Conservation (phyloP, 2,888 invertebrate species). For the Meteorus cinctellus region DNA sequence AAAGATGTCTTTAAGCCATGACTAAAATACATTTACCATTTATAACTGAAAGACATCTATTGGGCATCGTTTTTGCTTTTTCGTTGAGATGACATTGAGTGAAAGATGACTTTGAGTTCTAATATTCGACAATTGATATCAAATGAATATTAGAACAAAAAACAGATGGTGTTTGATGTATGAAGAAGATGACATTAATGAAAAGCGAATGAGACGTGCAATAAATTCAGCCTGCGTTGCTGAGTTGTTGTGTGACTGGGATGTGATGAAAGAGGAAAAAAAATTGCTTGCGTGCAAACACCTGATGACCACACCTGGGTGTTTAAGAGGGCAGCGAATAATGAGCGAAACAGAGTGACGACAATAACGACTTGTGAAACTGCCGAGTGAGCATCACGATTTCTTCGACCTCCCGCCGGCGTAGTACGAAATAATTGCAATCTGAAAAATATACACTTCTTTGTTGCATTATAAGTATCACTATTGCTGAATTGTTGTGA, state of each 20-base stretch:
- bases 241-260: background rate
- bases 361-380: background rate
- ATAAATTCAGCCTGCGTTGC: constrained; percentile 18
- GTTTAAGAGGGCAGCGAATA: constrained; percentile 18
- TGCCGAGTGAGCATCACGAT: constrained; percentile 16
- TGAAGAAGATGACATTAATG: constrained; percentile 29
- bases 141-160: background rate
- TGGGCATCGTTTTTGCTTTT: too few relatives aligned
- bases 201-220: constrained; percentile 25
- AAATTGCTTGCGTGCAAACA: constrained; percentile 12
- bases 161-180: background rate
- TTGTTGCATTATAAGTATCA: background rate
- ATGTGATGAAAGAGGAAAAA: constrained; percentile 14
- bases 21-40: too few relatives aligned
- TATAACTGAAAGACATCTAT: too few relatives aligned
- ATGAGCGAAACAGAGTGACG: constrained; percentile 1
- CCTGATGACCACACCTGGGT: constrained; percentile 27
- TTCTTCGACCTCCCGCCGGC: background rate
- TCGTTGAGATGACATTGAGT: too few relatives aligned
- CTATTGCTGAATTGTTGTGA: background rate
- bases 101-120: too few relatives aligned
- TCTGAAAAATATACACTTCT: background rate
- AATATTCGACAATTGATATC: background rate
- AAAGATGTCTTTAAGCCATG: too few relatives aligned
- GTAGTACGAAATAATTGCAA: background rate